Evolutionary conservation across 1,140 invertebrate genomes (phyloP).

Genomic region (Bilobella aurantiaca): DNA sequence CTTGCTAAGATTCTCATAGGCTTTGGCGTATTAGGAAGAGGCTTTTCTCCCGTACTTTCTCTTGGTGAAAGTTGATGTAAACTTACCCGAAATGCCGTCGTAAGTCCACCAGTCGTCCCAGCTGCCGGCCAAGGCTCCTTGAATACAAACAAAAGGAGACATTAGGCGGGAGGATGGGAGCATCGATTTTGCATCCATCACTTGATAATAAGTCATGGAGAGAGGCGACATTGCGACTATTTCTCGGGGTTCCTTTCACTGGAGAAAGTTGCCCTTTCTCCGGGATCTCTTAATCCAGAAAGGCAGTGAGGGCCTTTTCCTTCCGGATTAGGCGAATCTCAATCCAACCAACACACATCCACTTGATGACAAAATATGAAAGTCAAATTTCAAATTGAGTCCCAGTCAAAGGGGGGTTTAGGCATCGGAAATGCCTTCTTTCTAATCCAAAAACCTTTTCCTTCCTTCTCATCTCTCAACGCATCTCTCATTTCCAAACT

Average conservation of each 20-base stretch:
- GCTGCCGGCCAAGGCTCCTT: conserved; percentile 43
- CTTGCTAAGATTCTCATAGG: too few relatives aligned
- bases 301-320: neutral
- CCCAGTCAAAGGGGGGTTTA: neutral
- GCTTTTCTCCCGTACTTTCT: too few relatives aligned
- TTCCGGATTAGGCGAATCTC: neutral
- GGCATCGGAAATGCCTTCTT: neutral
- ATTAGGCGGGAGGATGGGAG: neutral
- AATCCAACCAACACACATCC: neutral
- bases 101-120: conserved; percentile 94
- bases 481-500: too few relatives aligned
- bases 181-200: conserved; percentile 33
- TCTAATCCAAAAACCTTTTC: neutral
- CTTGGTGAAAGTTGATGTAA: neutral
- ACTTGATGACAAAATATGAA: neutral
- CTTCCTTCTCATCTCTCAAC: too few relatives aligned
- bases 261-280: neutral
- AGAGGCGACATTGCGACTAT: neutral
- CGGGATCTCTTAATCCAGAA: neutral
- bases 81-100: conserved; percentile 80
- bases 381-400: neutral
- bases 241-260: neutral
- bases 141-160: conserved; percentile 20
- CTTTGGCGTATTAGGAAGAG: too few relatives aligned
- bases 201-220: conserved; percentile 6